These are phyloP conservation scores for Corythaeola cristata DNA, from an alignment of 2,113 vertebrate genomes.

Conservation along the genomic window DNA sequence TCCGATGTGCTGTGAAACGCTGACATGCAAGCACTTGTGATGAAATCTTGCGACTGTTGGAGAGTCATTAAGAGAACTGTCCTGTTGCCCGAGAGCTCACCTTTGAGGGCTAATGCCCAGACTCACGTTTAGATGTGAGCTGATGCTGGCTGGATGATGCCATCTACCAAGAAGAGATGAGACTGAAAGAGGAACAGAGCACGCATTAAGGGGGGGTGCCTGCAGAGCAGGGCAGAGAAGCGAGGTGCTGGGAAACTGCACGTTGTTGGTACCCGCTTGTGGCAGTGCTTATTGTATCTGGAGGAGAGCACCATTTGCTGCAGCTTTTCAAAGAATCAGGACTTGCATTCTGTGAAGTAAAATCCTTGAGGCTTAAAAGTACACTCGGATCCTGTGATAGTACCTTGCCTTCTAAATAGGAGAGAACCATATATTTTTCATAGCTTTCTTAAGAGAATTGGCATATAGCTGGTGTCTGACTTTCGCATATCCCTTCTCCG, in stretches of 20 bases:
- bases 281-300: background rate
- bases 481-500: background rate
- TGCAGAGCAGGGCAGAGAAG: background rate
- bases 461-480: background rate
- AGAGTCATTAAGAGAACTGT: background rate
- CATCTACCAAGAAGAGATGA: background rate
- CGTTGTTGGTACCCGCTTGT: background rate
- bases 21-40: background rate
- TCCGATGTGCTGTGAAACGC: background rate
- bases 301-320: background rate
- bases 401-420: background rate
- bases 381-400: background rate
- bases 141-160: background rate
- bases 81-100: background rate
- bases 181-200: background rate
- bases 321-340: background rate
- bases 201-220: rapidly evolving
- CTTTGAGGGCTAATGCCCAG: background rate
- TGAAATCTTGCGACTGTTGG: background rate
- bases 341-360: background rate
- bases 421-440: background rate
- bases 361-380: background rate
- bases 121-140: background rate
- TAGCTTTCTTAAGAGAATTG: background rate
- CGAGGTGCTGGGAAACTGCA: background rate